A percentile compares a stretch with the other conserved stretches of the same genome.
phyloP scores from a whole-genome alignment of 1,140 invertebrate species.

The Metaphire vulgaris region DNA sequence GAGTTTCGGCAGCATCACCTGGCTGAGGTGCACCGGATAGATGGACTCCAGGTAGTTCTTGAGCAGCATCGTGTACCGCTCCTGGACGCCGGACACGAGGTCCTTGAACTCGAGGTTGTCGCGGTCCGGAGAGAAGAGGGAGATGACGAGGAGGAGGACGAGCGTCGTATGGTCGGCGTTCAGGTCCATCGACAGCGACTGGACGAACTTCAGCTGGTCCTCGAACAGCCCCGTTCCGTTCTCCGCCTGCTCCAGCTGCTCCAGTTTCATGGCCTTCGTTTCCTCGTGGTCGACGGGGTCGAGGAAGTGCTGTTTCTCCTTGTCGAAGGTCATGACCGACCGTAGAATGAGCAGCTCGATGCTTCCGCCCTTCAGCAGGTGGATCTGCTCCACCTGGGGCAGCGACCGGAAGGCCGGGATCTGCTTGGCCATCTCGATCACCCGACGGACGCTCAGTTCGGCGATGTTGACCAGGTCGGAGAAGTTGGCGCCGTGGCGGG shows the following conservation, averaged over 20 bases:
- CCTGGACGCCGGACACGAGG: conserved; percentile 51
- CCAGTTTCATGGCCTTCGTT: conserved; percentile 43
- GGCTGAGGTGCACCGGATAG: conserved; percentile 47
- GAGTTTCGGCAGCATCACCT: conserved; percentile 53
- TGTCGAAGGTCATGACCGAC: conserved; percentile 50
- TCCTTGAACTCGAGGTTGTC: conserved; percentile 47
- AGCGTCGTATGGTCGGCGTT: conserved; percentile 54
- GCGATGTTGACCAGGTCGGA: conserved; percentile 51
- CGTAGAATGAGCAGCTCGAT: conserved; percentile 56
- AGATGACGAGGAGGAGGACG: conserved; percentile 54
- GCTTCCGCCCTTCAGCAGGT: conserved; percentile 53
- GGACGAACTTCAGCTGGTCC: conserved; percentile 55
- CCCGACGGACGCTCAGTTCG: conserved; percentile 50
- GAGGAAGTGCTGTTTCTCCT: conserved; percentile 49
- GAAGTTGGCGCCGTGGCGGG: conserved; percentile 33
- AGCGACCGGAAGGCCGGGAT: conserved; percentile 52
- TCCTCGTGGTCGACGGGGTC: conserved; percentile 47
- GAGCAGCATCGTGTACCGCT: conserved; percentile 54
- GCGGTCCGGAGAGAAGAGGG: conserved; percentile 55
- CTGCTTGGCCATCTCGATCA: conserved; percentile 53
- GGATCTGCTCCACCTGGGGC: conserved; percentile 51
- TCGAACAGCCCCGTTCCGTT: conserved; percentile 50
- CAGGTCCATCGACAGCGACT: conserved; percentile 49
- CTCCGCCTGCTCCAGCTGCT: conserved; percentile 36
- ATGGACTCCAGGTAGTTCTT: conserved; percentile 54